Conservation (phyloP, 2,113 vertebrate genomes). For the Halichoerus grypus region DNA sequence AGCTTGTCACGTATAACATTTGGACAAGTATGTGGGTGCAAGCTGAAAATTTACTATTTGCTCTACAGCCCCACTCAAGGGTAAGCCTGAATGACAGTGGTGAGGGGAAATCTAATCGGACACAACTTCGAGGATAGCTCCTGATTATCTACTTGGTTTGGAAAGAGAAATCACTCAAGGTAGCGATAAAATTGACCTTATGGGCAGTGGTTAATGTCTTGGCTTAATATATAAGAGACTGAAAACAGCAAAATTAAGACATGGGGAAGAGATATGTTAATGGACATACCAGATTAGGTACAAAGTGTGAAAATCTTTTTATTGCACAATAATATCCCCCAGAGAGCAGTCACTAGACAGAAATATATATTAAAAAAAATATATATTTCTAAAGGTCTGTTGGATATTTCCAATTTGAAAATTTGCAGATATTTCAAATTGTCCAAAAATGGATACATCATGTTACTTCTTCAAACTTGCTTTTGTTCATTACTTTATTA, state of each 20-base stretch:
- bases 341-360: not conserved
- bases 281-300: not conserved
- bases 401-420: not conserved
- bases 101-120: not conserved
- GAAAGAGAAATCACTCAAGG: not conserved
- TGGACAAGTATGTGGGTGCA: fast-evolving
- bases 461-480: not conserved
- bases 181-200: not conserved
- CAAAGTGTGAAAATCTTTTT: not conserved
- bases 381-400: not conserved
- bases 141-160: not conserved
- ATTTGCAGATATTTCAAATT: not conserved
- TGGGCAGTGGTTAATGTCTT: not conserved
- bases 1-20: fast-evolving
- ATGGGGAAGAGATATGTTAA: not conserved
- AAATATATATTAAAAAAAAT: not conserved
- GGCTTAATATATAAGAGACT: not conserved
- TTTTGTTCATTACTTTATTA: not conserved
- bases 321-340: not conserved
- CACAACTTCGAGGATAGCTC: not conserved
- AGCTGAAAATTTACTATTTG: not conserved
- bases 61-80: fast-evolving
- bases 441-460: not conserved
- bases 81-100: not conserved
- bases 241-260: not conserved